Conservation (phyloP, 2,797 vertebrate species). For the Delichon dasypus region DNA sequence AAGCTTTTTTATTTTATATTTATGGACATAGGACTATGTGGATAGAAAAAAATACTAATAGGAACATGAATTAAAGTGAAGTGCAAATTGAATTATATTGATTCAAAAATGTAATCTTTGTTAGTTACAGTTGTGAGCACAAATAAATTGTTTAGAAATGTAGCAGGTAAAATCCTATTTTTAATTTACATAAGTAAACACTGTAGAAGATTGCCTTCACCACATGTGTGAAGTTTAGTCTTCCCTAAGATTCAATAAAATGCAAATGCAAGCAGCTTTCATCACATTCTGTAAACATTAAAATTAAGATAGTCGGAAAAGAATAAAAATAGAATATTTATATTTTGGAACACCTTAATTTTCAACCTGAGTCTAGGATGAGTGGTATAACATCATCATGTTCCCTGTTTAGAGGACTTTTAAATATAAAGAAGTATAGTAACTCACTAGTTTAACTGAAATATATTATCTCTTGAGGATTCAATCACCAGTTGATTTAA, state of each 20-base stretch:
- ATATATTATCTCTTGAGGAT: constrained; percentile 49
- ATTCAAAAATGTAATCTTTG: constrained; percentile 62
- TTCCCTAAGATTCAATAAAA: constrained; percentile 54
- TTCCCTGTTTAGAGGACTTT: constrained; percentile 30
- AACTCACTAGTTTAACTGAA: constrained; percentile 43
- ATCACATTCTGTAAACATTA: constrained; percentile 57
- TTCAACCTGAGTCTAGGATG: background rate
- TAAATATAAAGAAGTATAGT: constrained; percentile 35
- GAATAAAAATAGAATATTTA: constrained; percentile 38
- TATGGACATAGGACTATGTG: background rate
- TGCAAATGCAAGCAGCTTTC: constrained; percentile 43
- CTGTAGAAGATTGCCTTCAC: constrained; percentile 52
- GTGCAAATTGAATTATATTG: constrained; percentile 61
- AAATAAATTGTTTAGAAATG: constrained; percentile 60
- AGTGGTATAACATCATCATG: background rate
- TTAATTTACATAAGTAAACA: constrained; percentile 66
- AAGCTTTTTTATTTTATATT: background rate
- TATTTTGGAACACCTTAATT: background rate
- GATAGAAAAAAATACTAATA: constrained; percentile 37
- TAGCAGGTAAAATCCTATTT: constrained; percentile 57
- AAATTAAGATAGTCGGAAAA: constrained; percentile 33
- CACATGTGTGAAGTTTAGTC: constrained; percentile 55
- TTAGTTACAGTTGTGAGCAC: constrained; percentile 59
- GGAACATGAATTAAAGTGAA: constrained; percentile 32
- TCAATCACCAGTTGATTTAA: constrained; percentile 72